phyloP scores from a whole-genome alignment of 2,888 invertebrate genomes.

The Troides oblongomaculatus region DNA sequence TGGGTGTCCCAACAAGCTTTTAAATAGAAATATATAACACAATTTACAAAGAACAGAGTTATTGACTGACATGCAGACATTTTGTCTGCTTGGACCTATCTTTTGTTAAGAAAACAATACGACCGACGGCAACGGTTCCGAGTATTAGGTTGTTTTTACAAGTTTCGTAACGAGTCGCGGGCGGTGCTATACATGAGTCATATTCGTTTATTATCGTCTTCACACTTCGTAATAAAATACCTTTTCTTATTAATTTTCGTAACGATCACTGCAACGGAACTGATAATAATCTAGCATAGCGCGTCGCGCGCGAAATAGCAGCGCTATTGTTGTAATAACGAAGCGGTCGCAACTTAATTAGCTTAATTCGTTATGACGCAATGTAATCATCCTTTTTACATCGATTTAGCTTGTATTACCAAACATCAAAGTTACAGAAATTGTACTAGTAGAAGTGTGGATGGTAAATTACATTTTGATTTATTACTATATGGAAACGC shows the following conservation, averaged over 20 bases:
- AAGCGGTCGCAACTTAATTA: conserved; percentile 31
- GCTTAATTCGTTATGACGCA: conserved; percentile 32
- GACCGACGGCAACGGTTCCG: not conserved
- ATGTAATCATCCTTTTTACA: conserved; percentile 25
- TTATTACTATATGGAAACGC: conserved; percentile 34
- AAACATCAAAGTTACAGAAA: conserved; percentile 38
- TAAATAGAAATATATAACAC: too few species aligned
- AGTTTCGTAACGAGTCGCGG: conserved; percentile 17
- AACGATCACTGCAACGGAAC: conserved; percentile 33
- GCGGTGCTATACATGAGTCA: conserved; percentile 14
- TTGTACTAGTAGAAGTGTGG: conserved; percentile 32
- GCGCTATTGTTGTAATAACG: conserved; percentile 32
- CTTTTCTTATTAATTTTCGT: conserved; percentile 27
- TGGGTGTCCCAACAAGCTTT: too few species aligned
- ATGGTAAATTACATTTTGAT: conserved; percentile 39
- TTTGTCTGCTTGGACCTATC: conserved; percentile 7
- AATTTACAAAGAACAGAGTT: not conserved
- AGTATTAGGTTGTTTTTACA: conserved; percentile 3
- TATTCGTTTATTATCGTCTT: conserved; percentile 17
- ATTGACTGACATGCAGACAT: conserved; percentile 8
- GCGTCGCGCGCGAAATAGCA: conserved; percentile 29
- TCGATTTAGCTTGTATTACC: conserved; percentile 32
- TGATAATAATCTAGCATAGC: conserved; percentile 32
- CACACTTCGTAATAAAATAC: conserved; percentile 8
- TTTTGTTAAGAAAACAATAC: conserved; percentile 23